These are phyloP conservation scores for Cisticola juncidis DNA, from an alignment of 2,113 vertebrate genomes.

Conservation along the genomic window DNA sequence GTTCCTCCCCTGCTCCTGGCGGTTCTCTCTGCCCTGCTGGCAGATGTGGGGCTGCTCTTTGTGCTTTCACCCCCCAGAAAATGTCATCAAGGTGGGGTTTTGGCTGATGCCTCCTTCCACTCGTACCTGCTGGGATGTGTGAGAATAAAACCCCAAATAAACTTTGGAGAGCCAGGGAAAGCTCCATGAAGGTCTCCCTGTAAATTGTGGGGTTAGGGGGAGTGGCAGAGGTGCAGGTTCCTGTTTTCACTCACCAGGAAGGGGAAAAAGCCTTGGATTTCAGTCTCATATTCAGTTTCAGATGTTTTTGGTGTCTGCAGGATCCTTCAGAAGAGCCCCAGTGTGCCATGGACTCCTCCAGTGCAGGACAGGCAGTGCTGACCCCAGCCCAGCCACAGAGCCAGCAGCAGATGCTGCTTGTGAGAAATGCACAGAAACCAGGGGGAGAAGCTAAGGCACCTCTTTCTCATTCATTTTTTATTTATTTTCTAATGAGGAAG, in stretches of 20 bases:
- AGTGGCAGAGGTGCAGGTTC: rapidly evolving
- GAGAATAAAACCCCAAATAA: slow-evolving; percentile 3
- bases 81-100: slow-evolving; percentile 34
- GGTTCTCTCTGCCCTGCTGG: background rate
- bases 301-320: background rate
- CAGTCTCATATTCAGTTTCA: background rate
- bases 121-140: background rate
- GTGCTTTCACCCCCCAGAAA: slow-evolving; percentile 41
- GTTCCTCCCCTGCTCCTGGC: background rate
- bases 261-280: background rate
- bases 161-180: background rate
- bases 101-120: slow-evolving; percentile 32
- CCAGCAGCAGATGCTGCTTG: background rate
- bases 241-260: rapidly evolving
- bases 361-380: background rate
- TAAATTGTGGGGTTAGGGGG: background rate
- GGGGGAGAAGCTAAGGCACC: background rate
- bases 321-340: background rate
- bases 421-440: background rate
- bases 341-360: background rate
- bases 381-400: rapidly evolving
- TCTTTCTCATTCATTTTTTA: background rate
- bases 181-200: background rate
- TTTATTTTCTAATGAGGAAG: background rate
- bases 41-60: slow-evolving; percentile 12